Evolutionary conservation across 1,140 invertebrate genomes (phyloP).

Genomic region (Melipona quadrifasciata): DNA sequence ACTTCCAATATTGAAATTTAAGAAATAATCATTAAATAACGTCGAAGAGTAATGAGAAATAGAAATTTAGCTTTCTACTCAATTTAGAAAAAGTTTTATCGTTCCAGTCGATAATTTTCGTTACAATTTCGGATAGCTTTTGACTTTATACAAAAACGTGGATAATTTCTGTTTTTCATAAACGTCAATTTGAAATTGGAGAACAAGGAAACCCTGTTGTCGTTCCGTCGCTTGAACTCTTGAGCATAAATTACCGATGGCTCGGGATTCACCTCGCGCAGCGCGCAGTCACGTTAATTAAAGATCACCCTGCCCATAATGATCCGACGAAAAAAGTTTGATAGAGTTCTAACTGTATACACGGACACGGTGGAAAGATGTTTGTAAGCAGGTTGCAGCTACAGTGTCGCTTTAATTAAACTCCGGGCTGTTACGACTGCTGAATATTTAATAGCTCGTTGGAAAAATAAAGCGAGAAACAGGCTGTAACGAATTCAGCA

Average conservation of each 20-base stretch:
- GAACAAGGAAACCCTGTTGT: background rate
- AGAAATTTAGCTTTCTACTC: too few relatives aligned
- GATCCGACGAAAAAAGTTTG: constrained; percentile 10
- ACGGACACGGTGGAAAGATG: constrained; percentile 22
- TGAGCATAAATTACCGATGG: background rate
- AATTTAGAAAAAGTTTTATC: too few relatives aligned
- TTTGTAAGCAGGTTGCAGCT: constrained; percentile 26
- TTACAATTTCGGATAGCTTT: background rate
- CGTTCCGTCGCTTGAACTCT: background rate
- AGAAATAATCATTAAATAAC: too few relatives aligned
- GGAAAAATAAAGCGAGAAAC: constrained; percentile 32
- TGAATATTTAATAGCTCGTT: constrained; percentile 38
- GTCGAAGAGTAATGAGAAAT: too few relatives aligned
- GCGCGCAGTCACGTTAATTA: constrained; percentile 5
- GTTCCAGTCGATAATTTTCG: too few relatives aligned
- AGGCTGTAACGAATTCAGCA: constrained; percentile 26
- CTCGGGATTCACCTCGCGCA: background rate
- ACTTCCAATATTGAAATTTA: too few relatives aligned
- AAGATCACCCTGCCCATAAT: constrained; percentile 16
- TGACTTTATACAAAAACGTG: background rate
- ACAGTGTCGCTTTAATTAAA: constrained; percentile 39
- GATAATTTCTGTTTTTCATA: too few relatives aligned
- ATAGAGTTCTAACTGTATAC: constrained; percentile 21
- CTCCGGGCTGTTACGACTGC: constrained; percentile 20
- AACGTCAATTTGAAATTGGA: background rate